phyloP scores from a whole-genome alignment of 2,888 invertebrate genomes.

The Spatulosminthurus flaviceps region DNA sequence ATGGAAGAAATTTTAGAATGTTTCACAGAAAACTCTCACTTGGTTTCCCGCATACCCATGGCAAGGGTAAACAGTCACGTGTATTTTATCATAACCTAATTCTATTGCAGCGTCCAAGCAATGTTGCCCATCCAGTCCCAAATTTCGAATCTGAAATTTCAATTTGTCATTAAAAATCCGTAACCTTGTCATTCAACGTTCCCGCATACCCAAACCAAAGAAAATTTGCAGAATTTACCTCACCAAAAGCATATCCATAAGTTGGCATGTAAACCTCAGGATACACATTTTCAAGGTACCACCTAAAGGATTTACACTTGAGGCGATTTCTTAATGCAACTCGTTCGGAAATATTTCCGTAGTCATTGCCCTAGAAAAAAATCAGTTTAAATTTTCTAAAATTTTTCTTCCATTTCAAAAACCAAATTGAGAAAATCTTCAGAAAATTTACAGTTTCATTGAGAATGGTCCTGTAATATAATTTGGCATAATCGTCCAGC shows the following conservation, averaged over 20 bases:
- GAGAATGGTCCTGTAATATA: no score
- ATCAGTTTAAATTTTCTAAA: no score
- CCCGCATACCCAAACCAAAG: no score
- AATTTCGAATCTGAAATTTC: slow-evolving; percentile 89
- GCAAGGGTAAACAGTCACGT: slow-evolving; percentile 96
- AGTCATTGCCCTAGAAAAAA: slow-evolving; percentile 79
- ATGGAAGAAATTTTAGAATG: neutral
- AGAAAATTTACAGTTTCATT: no score
- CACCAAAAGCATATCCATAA: slow-evolving; percentile 95
- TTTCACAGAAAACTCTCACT: slow-evolving; percentile 74
- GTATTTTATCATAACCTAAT: slow-evolving; percentile 92
- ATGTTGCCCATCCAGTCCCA: slow-evolving; percentile 80
- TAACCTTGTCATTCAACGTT: no score
- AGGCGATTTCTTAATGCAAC: slow-evolving; percentile 82
- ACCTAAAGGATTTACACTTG: slow-evolving; percentile 95
- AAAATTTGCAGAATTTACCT: no score
- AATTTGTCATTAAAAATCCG: no score
- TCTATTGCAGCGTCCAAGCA: slow-evolving; percentile 97
- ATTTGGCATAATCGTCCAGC: no score
- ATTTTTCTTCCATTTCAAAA: neutral
- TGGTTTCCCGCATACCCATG: slow-evolving; percentile 99
- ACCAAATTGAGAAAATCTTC: no score
- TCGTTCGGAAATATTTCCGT: slow-evolving; percentile 88
- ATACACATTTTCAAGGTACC: slow-evolving; percentile 98
- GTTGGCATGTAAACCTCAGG: slow-evolving; percentile 99